Base-by-base conservation (phyloP, 2,113 vertebrate genomes). In the Python bivittatus region DNA sequence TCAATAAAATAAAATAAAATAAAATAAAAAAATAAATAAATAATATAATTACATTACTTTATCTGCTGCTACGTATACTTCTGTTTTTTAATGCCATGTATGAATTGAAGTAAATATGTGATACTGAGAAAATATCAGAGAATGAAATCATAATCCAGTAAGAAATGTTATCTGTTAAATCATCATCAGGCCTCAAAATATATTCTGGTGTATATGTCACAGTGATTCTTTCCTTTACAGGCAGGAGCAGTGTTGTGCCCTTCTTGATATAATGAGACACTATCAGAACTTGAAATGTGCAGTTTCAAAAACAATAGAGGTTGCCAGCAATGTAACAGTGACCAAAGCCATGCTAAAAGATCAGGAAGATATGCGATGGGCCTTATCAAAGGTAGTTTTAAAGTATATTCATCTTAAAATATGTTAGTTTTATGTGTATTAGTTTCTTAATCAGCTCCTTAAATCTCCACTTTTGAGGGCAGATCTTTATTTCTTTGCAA, bases 201-300 rank as follows among this genome's bases (percentile, higher is more conserved):
- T 92, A 64, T 2, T 4, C 4, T 56, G 17, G 0, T 60, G 23
- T 12, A 90, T 27, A 48, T 94, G 58, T 91, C 33, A 93, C 94
- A 0, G 48, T 15, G 0, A 11, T 93, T 64, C 93, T 96, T 94
- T 20, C n/a, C 15, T 1, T 94, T 97, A 29, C 95, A 99, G 99
- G 93, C 98, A 99, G 96, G 98, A 98, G 9, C 98, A 99, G 10
- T 98, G 98, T 94, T 97, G 95, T 90, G 90, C 96, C 89, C 97
- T 99, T 88, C 97, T 99, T 0, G 97, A 98, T 86, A 97, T 99
- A 79, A 98, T 99, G 92, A 98, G 97, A 91, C 98, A 98, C 52
- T 98, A 99, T 95, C 98, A 99, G 93, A 98, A 95, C 84, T 95
- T 98, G 92, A 99, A 98, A 95, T 97, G 97, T 15, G 79, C 95